Percentiles rank a stretch among this genome's conserved stretches.
Conservation (phyloP, 2,888 invertebrate genomes). For the Parthenolecanium corni region DNA sequence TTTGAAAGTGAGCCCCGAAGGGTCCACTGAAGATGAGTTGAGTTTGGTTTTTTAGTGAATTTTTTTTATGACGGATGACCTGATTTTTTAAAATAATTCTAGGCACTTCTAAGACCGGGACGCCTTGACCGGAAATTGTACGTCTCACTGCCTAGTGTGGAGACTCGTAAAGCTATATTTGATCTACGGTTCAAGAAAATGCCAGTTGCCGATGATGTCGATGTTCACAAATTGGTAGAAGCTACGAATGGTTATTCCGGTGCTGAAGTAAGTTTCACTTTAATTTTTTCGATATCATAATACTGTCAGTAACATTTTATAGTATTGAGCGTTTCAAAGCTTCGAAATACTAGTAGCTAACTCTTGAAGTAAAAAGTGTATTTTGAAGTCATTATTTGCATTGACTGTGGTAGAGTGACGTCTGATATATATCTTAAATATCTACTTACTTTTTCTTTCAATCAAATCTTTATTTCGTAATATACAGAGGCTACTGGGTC, state of each 20-base stretch:
- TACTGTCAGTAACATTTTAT: neutral
- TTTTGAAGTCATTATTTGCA: neutral
- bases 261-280: conserved; percentile 62
- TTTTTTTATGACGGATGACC: neutral
- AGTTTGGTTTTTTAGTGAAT: neutral
- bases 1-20: no score
- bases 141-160: conserved; percentile 76
- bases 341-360: no score
- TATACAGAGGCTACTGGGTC: no score
- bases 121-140: conserved; percentile 83
- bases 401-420: no score
- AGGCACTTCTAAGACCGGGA: conserved; percentile 81
- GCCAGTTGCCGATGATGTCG: conserved; percentile 54
- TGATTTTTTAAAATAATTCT: no score
- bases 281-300: neutral
- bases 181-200: conserved; percentile 62
- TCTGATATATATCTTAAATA: no score
- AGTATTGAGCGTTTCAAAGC: neutral
- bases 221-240: conserved; percentile 52
- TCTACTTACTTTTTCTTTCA: no score
- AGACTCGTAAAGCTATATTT: conserved; percentile 72
- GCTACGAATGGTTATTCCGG: conserved; percentile 77
- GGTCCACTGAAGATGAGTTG: no score
- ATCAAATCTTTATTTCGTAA: no score
- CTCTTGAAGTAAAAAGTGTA: neutral